phyloP scores from a whole-genome alignment of 2,797 vertebrate genomes.

The Anisognathus igniventris region DNA sequence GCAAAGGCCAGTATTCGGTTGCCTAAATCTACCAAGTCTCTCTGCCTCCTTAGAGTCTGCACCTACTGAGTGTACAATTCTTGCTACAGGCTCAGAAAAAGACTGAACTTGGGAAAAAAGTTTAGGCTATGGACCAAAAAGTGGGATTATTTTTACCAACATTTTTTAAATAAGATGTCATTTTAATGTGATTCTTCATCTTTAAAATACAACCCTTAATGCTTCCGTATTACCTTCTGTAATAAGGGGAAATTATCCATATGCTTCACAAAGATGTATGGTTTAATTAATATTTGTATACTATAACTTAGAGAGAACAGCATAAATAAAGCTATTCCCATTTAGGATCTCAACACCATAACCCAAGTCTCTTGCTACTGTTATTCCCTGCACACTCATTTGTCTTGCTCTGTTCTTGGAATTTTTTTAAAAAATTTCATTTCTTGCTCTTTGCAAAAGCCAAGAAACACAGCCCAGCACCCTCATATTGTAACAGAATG shows the following conservation, averaged over 20 bases:
- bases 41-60: not conserved
- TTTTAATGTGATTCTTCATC: not conserved
- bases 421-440: not conserved
- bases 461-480: not conserved
- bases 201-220: not conserved
- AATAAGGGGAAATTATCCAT: not conserved
- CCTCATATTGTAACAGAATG: accelerated
- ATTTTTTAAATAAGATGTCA: not conserved
- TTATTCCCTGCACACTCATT: not conserved
- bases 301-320: not conserved
- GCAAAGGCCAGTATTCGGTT: not conserved
- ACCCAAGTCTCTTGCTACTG: not conserved
- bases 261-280: not conserved
- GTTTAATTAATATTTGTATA: not conserved
- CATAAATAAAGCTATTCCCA: not conserved
- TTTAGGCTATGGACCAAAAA: not conserved
- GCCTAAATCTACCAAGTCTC: not conserved
- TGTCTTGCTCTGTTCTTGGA: not conserved
- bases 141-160: accelerated
- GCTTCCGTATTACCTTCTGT: not conserved
- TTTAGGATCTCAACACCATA: not conserved
- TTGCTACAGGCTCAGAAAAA: not conserved
- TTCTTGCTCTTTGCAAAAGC: not conserved
- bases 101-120: not conserved
- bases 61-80: not conserved